A percentile compares a stretch with the other conserved stretches of the same genome.
phyloP scores from a whole-genome alignment of 2,888 invertebrate genomes.

The Drosophila algonquin region DNA sequence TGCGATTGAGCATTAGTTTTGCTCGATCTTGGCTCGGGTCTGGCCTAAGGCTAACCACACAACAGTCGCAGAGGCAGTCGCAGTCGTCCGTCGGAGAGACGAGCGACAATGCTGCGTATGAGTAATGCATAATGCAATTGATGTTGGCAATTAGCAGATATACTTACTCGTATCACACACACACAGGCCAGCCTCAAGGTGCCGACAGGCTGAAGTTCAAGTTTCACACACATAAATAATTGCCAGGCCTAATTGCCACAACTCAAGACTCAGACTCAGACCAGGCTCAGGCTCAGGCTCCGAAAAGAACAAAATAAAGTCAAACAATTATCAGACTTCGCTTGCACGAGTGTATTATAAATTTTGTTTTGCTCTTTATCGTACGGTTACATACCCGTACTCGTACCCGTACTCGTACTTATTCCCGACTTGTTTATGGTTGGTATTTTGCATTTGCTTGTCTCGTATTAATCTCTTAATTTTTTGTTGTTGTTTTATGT shows the following conservation, averaged over 20 bases:
- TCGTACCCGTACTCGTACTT: not conserved
- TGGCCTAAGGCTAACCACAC: slow-evolving; percentile 64
- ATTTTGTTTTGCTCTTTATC: slow-evolving; percentile 8
- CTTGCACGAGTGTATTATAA: not conserved
- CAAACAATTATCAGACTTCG: not conserved
- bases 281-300: slow-evolving; percentile 8
- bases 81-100: slow-evolving; percentile 1
- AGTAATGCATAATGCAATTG: slow-evolving; percentile 65
- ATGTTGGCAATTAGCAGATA: slow-evolving; percentile 66
- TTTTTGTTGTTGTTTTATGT: slow-evolving; percentile 24
- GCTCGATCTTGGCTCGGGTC: slow-evolving; percentile 34
- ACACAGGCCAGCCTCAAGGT: slow-evolving; percentile 46
- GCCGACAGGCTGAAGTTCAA: slow-evolving; percentile 67
- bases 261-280: no score
- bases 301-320: slow-evolving; percentile 23
- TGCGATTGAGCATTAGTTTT: slow-evolving; percentile 62
- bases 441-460: slow-evolving; percentile 53
- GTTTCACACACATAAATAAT: slow-evolving; percentile 57
- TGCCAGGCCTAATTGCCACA: slow-evolving; percentile 44
- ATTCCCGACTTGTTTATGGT: slow-evolving; percentile 55
- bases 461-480: slow-evolving; percentile 63
- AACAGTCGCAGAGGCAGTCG: slow-evolving; percentile 9
- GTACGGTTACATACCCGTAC: not conserved
- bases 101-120: slow-evolving; percentile 63
- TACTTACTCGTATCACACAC: slow-evolving; percentile 20